Conservation (phyloP, 2,113 vertebrate species). For the Actinemys pallida region DNA sequence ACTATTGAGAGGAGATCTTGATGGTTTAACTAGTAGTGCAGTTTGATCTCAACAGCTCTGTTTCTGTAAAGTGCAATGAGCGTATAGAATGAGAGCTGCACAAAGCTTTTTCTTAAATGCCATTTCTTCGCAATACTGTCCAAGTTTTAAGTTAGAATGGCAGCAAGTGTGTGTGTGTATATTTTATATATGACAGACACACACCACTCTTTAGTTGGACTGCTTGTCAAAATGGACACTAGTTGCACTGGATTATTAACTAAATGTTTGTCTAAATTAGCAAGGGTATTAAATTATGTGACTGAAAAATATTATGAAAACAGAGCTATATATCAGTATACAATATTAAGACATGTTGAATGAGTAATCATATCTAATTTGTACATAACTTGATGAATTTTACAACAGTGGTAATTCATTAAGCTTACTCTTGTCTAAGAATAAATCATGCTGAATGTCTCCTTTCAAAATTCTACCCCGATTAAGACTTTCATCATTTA, state of each 20-base stretch:
- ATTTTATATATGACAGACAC: no score
- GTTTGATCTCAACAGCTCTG: background rate
- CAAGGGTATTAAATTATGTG: slow-evolving; percentile 12
- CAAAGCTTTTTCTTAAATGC: background rate
- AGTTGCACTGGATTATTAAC: slow-evolving; percentile 30
- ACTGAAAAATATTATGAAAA: slow-evolving; percentile 28
- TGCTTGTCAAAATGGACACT: slow-evolving; percentile 25
- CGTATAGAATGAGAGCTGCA: background rate
- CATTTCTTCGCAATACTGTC: background rate
- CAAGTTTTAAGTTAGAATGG: background rate
- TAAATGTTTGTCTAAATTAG: background rate
- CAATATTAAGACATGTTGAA: background rate
- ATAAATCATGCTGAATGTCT: background rate
- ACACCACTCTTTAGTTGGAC: background rate
- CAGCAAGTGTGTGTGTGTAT: background rate
- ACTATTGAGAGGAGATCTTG: background rate
- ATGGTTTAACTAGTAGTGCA: background rate
- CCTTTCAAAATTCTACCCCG: background rate
- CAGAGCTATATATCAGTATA: background rate
- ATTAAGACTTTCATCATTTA: slow-evolving; percentile 9
- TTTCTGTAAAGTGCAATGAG: background rate
- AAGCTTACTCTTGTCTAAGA: background rate
- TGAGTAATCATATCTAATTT: slow-evolving; percentile 23
- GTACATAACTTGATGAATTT: slow-evolving; percentile 31
- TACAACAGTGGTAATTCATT: background rate